phyloP scores from a whole-genome alignment of 2,888 invertebrate species.

The Caenorhabditis sinica region DNA sequence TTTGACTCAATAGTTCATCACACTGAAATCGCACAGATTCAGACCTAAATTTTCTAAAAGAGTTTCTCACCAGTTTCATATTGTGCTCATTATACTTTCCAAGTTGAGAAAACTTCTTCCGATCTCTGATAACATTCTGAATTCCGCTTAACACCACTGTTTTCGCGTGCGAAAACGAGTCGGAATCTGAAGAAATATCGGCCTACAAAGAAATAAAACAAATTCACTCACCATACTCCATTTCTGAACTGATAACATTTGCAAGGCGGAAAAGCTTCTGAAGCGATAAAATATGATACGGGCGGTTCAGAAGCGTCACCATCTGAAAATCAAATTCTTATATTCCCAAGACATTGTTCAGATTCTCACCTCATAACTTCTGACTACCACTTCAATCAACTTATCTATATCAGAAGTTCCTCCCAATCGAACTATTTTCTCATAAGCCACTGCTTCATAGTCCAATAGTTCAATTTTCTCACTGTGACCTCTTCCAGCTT shows the following conservation, averaged over 20 bases:
- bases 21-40: slow-evolving; percentile 24
- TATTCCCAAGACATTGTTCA: neutral
- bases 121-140: slow-evolving; percentile 51
- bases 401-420: slow-evolving; percentile 47
- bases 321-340: slow-evolving; percentile 38
- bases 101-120: slow-evolving; percentile 46
- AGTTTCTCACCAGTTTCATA: slow-evolving; percentile 44
- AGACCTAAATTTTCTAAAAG: neutral
- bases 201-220: neutral
- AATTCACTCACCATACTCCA: slow-evolving; percentile 12
- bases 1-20: slow-evolving; percentile 47
- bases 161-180: slow-evolving; percentile 46
- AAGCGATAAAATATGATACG: slow-evolving; percentile 58
- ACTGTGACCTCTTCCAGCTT: slow-evolving; percentile 60
- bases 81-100: slow-evolving; percentile 48
- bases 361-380: slow-evolving; percentile 56
- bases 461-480: slow-evolving; percentile 65
- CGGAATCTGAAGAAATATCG: slow-evolving; percentile 8
- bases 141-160: slow-evolving; percentile 42
- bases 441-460: slow-evolving; percentile 61
- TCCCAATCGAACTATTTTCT: slow-evolving; percentile 50
- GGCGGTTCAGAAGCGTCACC: slow-evolving; percentile 63
- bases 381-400: slow-evolving; percentile 55
- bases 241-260: slow-evolving; percentile 40
- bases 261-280: slow-evolving; percentile 49